Evolutionary conservation across 2,113 vertebrate species (phyloP), one percentile per base, ranked within the genome.

Genomic region (Hassar affinis): DNA sequence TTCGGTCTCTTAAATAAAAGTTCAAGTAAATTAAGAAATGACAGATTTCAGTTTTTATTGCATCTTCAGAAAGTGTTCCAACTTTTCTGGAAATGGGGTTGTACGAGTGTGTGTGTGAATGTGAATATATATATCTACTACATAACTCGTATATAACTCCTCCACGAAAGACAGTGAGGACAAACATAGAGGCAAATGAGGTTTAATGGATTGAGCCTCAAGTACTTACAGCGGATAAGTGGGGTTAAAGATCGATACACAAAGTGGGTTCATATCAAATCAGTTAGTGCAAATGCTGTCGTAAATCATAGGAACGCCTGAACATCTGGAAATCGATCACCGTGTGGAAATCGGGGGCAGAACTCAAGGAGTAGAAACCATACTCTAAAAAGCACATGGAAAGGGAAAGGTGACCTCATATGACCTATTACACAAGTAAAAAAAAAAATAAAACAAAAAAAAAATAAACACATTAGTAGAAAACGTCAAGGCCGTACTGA

Each of bases 241-340:
- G 38, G 84, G 27, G 18, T 76, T 76, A 76, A 76, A 76, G 74
- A 54, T 76, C 30, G 51, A 76, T 76, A 74, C 54, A 45, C 47
- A 83, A 78, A 79, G 33, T 51, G 72, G 74, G 56, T 80, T 71
- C 51, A 80, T 51, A 75, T 76, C 51, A 82, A 75, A 61, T 52
- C 69, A 72, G 49, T 85, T 85, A 80, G 78, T 64, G 78, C 84
- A 82, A 82, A 85, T 85, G 78, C 77, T 80, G 74, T 76, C 74
- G 74, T 54, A 54, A 76, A 76, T 75, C 72, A 75, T 51, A 35
- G 35, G 6, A 30, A 56, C 51, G 74, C 27, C 74, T 35, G 74
- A 54, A 76, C 3, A 27, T 30, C 45, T 30, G 71, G n/a, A 52
- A 33, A 51, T 30, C 71, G 3, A 64, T 33, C 30, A 35, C 27